phyloP scores from a whole-genome alignment of 92 coral and sea anemone genomes.

The Phenganax marumi region DNA sequence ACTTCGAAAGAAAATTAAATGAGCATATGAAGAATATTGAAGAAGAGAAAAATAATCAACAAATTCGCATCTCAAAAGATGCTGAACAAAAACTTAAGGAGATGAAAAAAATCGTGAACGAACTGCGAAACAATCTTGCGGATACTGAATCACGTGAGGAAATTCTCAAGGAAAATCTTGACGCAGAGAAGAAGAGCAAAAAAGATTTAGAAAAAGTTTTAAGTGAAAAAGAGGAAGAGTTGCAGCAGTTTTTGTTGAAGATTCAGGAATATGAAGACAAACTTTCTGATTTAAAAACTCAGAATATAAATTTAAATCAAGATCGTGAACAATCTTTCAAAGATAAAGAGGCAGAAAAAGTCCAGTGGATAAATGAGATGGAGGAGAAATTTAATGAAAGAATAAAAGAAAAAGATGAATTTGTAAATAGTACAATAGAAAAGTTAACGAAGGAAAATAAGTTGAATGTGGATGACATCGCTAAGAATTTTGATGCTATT shows the following conservation, averaged over 20 bases:
- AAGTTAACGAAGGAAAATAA: conserved; percentile 77
- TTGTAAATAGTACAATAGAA: conserved; percentile 60
- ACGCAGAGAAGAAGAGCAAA: conserved; percentile 36
- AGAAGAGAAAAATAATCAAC: conserved; percentile 68
- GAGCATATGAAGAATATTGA: conserved; percentile 61
- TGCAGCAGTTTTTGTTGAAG: conserved; percentile 13
- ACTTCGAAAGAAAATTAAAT: conserved; percentile 59
- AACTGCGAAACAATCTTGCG: conserved; percentile 42
- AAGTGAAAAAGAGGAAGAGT: conserved; percentile 45
- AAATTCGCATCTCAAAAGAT: conserved; percentile 50
- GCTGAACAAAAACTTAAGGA: conserved; percentile 40
- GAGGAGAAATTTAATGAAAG: conserved; percentile 65
- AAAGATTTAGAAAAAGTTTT: conserved; percentile 47
- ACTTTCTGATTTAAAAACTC: conserved; percentile 18
- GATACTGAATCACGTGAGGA: conserved; percentile 68
- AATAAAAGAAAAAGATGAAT: conserved; percentile 73
- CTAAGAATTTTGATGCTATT: conserved; percentile 66
- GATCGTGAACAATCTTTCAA: conserved; percentile 62
- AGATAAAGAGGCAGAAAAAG: conserved; percentile 53
- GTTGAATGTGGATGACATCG: conserved; percentile 79
- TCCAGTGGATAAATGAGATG: conserved; percentile 55
- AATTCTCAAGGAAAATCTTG: conserved; percentile 24
- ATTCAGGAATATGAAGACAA: conserved; percentile 23
- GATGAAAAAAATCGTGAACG: conserved; percentile 46
- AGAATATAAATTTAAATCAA: conserved; percentile 48